phyloP scores from a whole-genome alignment of 2,113 vertebrate species.

The Xiphorhynchus elegans region DNA sequence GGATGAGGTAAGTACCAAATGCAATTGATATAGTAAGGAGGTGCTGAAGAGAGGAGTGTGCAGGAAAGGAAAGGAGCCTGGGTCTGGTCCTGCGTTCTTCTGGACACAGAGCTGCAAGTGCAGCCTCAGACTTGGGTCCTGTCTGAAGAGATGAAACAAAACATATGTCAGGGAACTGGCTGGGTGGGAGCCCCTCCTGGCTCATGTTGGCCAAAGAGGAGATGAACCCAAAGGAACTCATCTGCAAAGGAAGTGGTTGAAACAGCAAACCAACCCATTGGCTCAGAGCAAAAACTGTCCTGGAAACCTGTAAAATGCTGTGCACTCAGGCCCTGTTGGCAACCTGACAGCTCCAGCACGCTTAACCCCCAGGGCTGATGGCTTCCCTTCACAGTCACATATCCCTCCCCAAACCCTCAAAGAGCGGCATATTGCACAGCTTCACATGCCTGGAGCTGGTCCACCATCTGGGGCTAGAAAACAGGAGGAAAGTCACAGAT shows the following conservation, averaged over 20 bases:
- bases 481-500: neutral
- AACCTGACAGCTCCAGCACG: neutral
- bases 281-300: neutral
- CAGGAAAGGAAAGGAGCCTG: neutral
- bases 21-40: neutral
- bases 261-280: neutral
- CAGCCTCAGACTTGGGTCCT: neutral
- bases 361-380: neutral
- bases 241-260: neutral
- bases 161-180: fast-evolving
- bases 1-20: neutral
- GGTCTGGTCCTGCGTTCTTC: neutral
- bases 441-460: neutral
- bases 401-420: neutral
- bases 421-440: fast-evolving
- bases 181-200: neutral
- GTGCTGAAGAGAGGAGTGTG: neutral
- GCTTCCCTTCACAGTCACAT: neutral
- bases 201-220: neutral
- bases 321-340: fast-evolving
- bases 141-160: neutral
- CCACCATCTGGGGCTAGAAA: neutral
- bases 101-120: neutral
- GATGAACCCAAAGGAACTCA: neutral
- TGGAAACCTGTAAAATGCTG: neutral